Percentiles rank a stretch among this genome's conserved stretches.
Evolutionary conservation across 2,888 invertebrate genomes (phyloP).

Genomic region (Brachylomia viminalis): DNA sequence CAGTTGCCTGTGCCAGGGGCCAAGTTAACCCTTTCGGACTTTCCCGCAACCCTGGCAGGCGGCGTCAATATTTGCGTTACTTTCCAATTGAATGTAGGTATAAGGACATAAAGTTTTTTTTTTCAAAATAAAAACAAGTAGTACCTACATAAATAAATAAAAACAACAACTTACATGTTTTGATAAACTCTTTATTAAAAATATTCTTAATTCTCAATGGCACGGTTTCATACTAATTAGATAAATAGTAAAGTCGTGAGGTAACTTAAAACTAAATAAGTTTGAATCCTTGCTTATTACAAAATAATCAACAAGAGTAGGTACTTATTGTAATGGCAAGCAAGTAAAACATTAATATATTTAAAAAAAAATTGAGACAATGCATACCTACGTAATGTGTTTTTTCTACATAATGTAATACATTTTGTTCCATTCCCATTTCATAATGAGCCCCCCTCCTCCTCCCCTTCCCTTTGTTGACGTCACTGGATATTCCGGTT

Average conservation of each 20-base stretch:
- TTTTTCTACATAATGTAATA: too few species aligned
- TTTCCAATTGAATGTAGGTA: background rate
- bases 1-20: too few species aligned
- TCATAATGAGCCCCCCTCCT: background rate
- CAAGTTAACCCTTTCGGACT: too few species aligned
- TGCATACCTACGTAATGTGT: background rate
- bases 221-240: constrained; percentile 45
- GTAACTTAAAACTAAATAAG: constrained; percentile 14
- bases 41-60: too few species aligned
- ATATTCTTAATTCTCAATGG: constrained; percentile 43
- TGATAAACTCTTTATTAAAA: constrained; percentile 38
- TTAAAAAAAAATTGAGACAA: constrained; percentile 1
- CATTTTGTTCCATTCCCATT: constrained; percentile 7
- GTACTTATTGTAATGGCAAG: background rate
- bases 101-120: background rate
- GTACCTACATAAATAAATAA: background rate
- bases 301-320: background rate
- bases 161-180: constrained; percentile 2
- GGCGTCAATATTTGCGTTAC: too few species aligned
- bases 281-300: background rate
- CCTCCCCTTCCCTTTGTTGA: background rate
- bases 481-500: constrained; percentile 19
- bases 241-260: constrained; percentile 17
- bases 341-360: constrained; percentile 4
- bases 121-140: background rate